Base-by-base conservation (phyloP, 2,113 vertebrate species). In the Psettodes erumei region DNA sequence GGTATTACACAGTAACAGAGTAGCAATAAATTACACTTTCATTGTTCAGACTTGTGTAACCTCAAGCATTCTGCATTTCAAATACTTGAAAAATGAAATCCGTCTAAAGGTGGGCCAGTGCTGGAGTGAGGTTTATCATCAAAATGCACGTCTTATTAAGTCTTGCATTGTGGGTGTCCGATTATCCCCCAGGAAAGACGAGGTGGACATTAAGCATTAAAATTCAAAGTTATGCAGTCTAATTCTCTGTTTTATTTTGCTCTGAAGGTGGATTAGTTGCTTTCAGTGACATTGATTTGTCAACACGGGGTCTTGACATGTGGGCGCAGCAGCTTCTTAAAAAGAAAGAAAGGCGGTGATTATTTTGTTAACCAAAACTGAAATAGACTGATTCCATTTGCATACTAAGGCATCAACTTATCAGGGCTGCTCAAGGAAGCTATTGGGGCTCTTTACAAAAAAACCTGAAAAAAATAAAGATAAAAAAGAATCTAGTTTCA, bases 91-190 rank as follows among this genome's bases (percentile, higher is more conserved):
- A 73, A 73, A 60, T 56, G 35, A 61, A 68, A 68, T 59, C 43
- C 18, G n/a, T 35, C 37, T 8, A 67, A 25, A 25, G 2, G 15
- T 16, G 16, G 10, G 3, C 30, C 8, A 61, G 27, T 18, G 11
- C 28, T 54, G 28, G 32, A 54, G 11, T 35, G 35, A 27, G 23
- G 19, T 70, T 72, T 71, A 21, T 59, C 65, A 67, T 83, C 35
- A 68, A 61, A 75, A 79, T 42, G 56, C 21, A 30, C 23, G n/a
- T 74, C 58, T 37, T 18, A 71, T 55, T 75, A 72, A 82, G 58
- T 84, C 43, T 56, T 59, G 23, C 61, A 48, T 19, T 3, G 79
- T 85, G 77, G 82, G 74, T 62, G 73, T 81, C 54, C 5, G 63
- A 76, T 85, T 83, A 88, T 78, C 68, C 73, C 56, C 40, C 35